Conservation (phyloP, 2,888 invertebrate species). For the Chrysolina haemoptera region DNA sequence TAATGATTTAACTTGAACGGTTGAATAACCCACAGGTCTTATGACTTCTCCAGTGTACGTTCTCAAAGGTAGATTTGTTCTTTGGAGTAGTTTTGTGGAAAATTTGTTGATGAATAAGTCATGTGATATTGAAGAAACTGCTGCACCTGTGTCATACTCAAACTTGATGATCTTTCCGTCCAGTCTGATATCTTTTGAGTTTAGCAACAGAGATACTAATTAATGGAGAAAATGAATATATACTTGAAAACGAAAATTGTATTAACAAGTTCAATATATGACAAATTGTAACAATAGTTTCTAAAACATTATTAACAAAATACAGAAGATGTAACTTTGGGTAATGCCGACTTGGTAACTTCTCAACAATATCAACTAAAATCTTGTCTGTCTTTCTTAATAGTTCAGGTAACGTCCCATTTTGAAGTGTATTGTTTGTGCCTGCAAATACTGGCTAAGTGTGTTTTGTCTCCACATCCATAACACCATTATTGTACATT, state of each 20-base stretch:
- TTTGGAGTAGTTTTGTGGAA: not conserved
- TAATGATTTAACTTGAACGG: conserved; percentile 4
- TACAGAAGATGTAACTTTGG: too few relatives aligned
- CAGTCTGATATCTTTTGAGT: too few relatives aligned
- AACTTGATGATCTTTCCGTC: not conserved
- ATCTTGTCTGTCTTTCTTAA: not conserved
- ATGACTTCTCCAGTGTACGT: conserved; percentile 19
- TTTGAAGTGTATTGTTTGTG: not conserved
- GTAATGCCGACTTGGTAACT: too few relatives aligned
- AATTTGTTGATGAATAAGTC: not conserved
- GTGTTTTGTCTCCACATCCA: conserved; percentile 12
- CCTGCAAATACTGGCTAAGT: conserved; percentile 9
- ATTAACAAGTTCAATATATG: too few relatives aligned
- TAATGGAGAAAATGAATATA: too few relatives aligned
- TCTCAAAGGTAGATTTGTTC: not conserved
- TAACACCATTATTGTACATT: not conserved
- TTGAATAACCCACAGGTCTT: conserved; percentile 7
- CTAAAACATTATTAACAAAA: too few relatives aligned
- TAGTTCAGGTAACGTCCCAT: not conserved
- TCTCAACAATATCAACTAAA: not conserved
- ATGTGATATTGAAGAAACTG: not conserved
- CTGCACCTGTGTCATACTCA: not conserved
- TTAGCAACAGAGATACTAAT: too few relatives aligned
- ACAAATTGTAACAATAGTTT: too few relatives aligned
- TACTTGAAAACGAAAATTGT: too few relatives aligned